phyloP scores from a whole-genome alignment of 2,888 invertebrate genomes.

The Acleris laterana region DNA sequence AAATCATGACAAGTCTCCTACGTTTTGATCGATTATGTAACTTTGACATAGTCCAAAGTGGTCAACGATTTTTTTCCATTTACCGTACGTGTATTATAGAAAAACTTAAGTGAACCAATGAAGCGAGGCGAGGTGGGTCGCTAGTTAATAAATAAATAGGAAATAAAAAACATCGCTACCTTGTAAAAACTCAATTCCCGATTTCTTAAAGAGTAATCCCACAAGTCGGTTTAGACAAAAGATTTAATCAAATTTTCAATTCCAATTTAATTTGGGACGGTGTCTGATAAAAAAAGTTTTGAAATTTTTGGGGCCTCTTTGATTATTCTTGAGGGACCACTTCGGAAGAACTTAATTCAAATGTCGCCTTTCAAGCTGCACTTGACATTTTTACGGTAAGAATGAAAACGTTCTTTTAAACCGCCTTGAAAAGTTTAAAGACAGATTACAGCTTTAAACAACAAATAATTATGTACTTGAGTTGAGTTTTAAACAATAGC shows the following conservation, averaged over 20 bases:
- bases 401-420: neutral
- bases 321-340: conserved; percentile 34
- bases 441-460: no score
- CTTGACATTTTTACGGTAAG: conserved; percentile 18
- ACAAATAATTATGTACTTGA: no score
- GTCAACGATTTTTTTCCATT: no score
- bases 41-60: no score
- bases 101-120: neutral
- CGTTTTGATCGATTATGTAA: no score
- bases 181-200: neutral
- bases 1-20: no score
- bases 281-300: conserved; percentile 33
- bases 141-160: neutral
- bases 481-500: no score
- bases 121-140: neutral
- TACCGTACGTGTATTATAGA: no score
- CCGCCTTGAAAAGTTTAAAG: neutral
- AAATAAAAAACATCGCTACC: neutral
- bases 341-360: conserved; percentile 28
- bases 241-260: conserved; percentile 32
- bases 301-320: conserved; percentile 18
- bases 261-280: conserved; percentile 25
- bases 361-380: conserved; percentile 26
- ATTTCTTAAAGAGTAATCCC: neutral
- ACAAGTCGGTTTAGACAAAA: conserved; percentile 21